Evolutionary conservation across 2,888 invertebrate species (phyloP).

Genomic region (Litoditis marina): DNA sequence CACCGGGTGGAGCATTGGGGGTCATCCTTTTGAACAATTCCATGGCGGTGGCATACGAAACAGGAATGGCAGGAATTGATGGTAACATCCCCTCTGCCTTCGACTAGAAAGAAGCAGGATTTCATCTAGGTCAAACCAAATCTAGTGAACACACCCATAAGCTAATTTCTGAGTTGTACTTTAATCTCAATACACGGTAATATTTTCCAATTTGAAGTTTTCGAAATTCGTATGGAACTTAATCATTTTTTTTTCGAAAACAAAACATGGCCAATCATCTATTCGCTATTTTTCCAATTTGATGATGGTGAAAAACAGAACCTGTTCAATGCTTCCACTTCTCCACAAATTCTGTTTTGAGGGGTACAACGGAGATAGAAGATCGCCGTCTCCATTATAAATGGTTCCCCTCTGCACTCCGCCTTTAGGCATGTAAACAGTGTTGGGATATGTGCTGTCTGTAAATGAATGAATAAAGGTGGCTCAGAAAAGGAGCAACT

Average conservation of each 20-base stretch:
- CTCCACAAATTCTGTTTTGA: constrained; percentile 62
- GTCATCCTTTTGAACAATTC: constrained; percentile 43
- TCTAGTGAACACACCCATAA: too few relatives aligned
- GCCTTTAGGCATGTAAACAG: constrained; percentile 65
- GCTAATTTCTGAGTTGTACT: too few relatives aligned
- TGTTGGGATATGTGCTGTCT: constrained; percentile 62
- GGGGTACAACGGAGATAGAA: constrained; percentile 66
- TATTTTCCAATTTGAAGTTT: too few relatives aligned
- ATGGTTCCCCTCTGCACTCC: constrained; percentile 65
- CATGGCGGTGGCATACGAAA: constrained; percentile 63
- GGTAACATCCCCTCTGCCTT: constrained; percentile 49
- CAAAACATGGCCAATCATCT: too few relatives aligned
- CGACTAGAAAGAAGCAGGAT: constrained; percentile 24
- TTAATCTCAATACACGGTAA: neutral
- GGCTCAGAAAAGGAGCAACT: too few relatives aligned
- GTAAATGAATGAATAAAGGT: too few relatives aligned
- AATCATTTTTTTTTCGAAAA: too few relatives aligned
- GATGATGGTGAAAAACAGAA: too few relatives aligned
- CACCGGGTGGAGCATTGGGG: constrained; percentile 56
- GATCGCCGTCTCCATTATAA: constrained; percentile 64
- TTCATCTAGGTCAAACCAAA: too few relatives aligned
- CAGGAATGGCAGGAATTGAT: constrained; percentile 64
- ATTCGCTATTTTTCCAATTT: too few relatives aligned
- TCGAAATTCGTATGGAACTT: too few relatives aligned
- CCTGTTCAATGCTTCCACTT: constrained; percentile 31